A percentile compares a stretch with the other conserved stretches of the same genome.
These are phyloP conservation scores for Nannospalax galili DNA, from an alignment of 2,113 vertebrate species.

Conservation along the genomic window DNA sequence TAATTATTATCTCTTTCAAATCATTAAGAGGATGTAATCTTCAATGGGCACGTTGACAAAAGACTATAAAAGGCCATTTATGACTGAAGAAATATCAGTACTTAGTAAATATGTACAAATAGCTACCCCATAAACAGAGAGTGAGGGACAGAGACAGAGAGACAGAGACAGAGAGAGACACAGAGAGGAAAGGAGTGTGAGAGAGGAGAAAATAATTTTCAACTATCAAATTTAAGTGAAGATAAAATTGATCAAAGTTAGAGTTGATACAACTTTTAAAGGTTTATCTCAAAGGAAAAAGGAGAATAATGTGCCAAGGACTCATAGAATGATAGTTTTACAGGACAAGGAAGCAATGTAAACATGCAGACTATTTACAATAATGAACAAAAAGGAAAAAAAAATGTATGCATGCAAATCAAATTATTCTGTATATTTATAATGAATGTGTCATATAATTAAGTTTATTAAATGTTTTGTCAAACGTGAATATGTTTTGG, in stretches of 20 bases:
- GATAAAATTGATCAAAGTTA: background rate
- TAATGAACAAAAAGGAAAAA: background rate
- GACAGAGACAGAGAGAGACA: no score
- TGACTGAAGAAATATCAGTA: background rate
- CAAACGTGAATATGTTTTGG: background rate
- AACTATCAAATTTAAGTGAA: background rate
- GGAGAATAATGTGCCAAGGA: background rate
- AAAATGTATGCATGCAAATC: background rate
- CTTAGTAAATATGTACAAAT: background rate
- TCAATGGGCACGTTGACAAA: background rate
- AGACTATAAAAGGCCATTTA: background rate
- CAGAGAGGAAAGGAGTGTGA: no score
- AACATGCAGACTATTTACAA: background rate
- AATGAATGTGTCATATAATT: background rate
- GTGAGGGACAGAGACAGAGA: no score
- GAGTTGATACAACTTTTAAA: background rate
- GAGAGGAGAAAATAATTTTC: background rate
- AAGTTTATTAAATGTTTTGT: background rate
- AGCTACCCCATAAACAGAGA: no score
- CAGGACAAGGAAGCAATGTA: background rate
- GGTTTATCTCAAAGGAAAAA: background rate
- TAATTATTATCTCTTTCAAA: background rate
- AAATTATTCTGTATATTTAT: background rate
- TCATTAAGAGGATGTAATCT: constrained; percentile 10
- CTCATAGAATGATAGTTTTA: background rate